phyloP scores from a whole-genome alignment of 2,113 vertebrate genomes.

The Grallaria varia region DNA sequence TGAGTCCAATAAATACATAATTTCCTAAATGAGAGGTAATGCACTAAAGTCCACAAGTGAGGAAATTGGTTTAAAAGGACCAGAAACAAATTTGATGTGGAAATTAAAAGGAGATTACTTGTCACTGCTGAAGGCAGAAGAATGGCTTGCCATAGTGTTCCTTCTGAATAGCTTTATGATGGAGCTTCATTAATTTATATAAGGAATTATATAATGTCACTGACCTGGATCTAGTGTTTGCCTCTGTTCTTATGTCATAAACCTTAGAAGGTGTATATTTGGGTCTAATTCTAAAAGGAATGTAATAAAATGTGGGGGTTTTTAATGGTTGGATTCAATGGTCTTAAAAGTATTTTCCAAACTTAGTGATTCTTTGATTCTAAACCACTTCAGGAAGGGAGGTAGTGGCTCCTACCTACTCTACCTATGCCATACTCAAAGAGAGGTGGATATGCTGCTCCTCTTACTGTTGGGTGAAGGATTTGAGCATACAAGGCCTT shows the following conservation, averaged over 20 bases:
- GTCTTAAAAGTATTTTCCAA: not conserved
- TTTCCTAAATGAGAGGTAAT: not conserved
- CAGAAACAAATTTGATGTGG: not conserved
- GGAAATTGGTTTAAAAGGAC: accelerated
- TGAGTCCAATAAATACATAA: not conserved
- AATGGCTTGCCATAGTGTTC: not conserved
- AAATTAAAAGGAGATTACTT: not conserved
- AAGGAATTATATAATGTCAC: not conserved
- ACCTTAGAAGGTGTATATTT: not conserved
- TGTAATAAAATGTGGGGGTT: not conserved
- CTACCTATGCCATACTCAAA: not conserved
- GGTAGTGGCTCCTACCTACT: not conserved
- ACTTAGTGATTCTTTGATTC: not conserved
- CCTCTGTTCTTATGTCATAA: not conserved
- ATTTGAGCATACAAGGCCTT: not conserved
- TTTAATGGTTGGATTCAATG: not conserved
- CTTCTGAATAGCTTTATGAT: not conserved
- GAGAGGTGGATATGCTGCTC: not conserved
- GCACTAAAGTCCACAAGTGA: not conserved
- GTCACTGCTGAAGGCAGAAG: not conserved
- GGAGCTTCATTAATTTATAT: not conserved
- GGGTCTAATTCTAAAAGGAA: not conserved
- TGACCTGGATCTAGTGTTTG: not conserved
- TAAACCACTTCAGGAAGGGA: not conserved
- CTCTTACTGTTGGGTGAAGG: not conserved